Percentiles rank a stretch among this genome's conserved stretches.
Conservation (phyloP, 1,140 invertebrate genomes). For the Mycetomoellerius zeteki region DNA sequence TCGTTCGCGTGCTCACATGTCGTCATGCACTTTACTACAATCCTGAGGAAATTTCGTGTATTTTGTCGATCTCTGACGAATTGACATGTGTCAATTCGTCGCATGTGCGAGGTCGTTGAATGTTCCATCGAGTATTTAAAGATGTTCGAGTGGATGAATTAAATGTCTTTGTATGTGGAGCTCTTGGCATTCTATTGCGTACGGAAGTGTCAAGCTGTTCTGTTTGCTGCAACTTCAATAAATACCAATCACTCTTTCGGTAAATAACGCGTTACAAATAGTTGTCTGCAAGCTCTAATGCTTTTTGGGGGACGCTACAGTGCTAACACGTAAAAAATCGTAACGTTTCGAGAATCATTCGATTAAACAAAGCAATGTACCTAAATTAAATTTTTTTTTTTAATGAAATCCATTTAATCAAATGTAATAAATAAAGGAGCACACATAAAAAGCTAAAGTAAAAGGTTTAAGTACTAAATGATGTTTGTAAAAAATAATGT, state of each 20-base stretch:
- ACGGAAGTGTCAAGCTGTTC: constrained; percentile 21
- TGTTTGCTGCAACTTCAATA: constrained; percentile 49
- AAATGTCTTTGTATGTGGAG: constrained; percentile 23
- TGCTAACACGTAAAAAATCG: background rate
- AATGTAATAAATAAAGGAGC: no score
- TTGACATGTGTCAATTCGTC: constrained; percentile 36
- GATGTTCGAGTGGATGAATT: constrained; percentile 41
- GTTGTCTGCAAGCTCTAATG: background rate
- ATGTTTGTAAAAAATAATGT: no score
- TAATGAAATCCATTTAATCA: background rate
- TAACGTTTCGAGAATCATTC: background rate
- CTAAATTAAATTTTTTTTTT: background rate
- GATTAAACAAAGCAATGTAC: constrained; percentile 6
- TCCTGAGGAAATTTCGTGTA: constrained; percentile 11
- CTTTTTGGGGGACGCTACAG: background rate
- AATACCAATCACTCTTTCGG: constrained; percentile 35
- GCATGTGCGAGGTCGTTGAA: constrained; percentile 12
- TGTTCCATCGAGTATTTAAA: constrained; percentile 52
- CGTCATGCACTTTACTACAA: background rate
- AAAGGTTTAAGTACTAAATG: no score
- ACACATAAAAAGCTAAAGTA: no score
- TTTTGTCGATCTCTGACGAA: constrained; percentile 4
- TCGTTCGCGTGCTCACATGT: constrained; percentile 21
- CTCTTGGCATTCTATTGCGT: constrained; percentile 19
- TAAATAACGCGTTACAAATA: constrained; percentile 38